Conservation (phyloP, 35 echinoderm and acorn worm species). For the Apostichopus parvimensis region DNA sequence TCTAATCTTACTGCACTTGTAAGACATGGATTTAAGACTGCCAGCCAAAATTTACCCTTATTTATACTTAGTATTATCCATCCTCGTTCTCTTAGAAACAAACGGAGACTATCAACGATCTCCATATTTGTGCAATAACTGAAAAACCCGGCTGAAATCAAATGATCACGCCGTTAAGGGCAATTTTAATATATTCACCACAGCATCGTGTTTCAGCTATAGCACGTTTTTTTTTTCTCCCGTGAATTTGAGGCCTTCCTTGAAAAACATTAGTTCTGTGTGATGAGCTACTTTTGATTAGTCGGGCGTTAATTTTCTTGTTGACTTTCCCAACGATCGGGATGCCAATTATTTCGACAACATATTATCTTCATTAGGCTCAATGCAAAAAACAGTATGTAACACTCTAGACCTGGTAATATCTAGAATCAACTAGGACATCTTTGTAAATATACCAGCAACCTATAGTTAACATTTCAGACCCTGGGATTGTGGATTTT, state of each 20-base stretch:
- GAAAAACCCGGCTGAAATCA: not conserved
- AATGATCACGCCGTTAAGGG: not conserved
- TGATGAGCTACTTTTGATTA: not conserved
- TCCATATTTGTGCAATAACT: not conserved
- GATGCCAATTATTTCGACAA: not conserved
- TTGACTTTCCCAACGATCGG: not conserved
- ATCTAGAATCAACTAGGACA: not conserved
- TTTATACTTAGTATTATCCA: not conserved
- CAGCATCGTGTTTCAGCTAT: not conserved
- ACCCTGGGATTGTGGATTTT: not conserved
- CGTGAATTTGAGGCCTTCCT: not conserved
- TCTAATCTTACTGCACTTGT: not conserved
- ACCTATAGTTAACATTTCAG: not conserved
- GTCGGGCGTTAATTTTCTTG: not conserved
- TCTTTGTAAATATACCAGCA: not conserved
- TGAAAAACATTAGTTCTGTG: not conserved
- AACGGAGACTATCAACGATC: not conserved
- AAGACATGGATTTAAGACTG: not conserved
- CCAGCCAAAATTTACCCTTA: not conserved
- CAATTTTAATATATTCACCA: not conserved
- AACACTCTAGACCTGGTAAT: not conserved
- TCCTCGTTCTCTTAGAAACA: not conserved
- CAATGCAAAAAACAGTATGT: not conserved
- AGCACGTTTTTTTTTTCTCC: not conserved
- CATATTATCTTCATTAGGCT: not conserved